phyloP scores from a whole-genome alignment of 2,888 invertebrate species.

The Diadegma fenestrale region DNA sequence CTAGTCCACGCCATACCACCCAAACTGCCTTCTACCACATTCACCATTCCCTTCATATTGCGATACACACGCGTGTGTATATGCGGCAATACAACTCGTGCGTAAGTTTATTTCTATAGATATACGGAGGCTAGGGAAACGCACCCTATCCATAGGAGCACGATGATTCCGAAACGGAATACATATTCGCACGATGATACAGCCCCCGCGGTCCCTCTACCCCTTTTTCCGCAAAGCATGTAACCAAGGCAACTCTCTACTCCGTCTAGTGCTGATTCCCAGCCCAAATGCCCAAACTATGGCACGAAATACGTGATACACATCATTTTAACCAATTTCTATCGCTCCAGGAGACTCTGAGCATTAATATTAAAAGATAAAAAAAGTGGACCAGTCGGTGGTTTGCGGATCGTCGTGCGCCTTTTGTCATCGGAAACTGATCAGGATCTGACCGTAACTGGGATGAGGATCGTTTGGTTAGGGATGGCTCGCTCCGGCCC shows the following conservation, averaged over 20 bases:
- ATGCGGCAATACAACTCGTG: conserved; percentile 25
- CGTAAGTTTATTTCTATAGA: conserved; percentile 53
- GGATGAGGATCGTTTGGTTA: too few species aligned
- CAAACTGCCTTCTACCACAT: conserved; percentile 56
- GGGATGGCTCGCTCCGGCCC: too few species aligned
- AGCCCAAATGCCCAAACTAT: conserved; percentile 40
- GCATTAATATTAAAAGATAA: neutral
- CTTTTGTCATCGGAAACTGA: neutral
- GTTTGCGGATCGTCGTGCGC: neutral
- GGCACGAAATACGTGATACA: conserved; percentile 38
- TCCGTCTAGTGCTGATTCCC: neutral
- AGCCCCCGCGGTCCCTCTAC: conserved; percentile 31
- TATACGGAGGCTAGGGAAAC: conserved; percentile 42
- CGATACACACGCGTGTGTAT: conserved; percentile 8
- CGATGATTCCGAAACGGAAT: conserved; percentile 61
- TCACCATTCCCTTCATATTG: conserved; percentile 41
- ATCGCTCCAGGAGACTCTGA: neutral
- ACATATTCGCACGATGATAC: conserved; percentile 65
- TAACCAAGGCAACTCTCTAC: conserved; percentile 64
- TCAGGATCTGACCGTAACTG: too few species aligned
- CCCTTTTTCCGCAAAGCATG: conserved; percentile 18
- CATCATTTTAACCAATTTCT: neutral
- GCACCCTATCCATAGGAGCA: conserved; percentile 50
- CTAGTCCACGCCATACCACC: conserved; percentile 61
- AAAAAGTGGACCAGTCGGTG: neutral